phyloP scores from a whole-genome alignment of 2,113 vertebrate genomes.

The Tenrec ecaudatus region DNA sequence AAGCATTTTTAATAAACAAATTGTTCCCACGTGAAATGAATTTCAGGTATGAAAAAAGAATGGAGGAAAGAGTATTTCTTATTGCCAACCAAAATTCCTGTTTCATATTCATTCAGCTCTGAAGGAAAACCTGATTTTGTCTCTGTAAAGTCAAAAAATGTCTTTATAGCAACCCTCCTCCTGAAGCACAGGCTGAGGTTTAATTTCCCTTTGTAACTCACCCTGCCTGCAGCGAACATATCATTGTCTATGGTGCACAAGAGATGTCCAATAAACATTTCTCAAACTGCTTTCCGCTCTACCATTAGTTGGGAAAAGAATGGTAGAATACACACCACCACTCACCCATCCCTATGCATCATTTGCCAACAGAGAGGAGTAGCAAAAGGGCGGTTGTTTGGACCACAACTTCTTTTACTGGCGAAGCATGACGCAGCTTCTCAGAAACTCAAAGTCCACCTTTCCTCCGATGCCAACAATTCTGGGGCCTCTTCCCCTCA shows the following conservation, averaged over 20 bases:
- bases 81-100: slow-evolving; percentile 21
- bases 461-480: background rate
- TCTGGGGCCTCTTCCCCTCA: background rate
- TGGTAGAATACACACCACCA: background rate
- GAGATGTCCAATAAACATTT: slow-evolving; percentile 23
- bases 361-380: background rate
- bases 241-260: background rate
- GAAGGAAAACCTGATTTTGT: slow-evolving; percentile 53
- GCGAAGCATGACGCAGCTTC: background rate
- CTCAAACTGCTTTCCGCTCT: slow-evolving; percentile 32
- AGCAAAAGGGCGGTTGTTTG: background rate
- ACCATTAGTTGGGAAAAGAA: background rate
- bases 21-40: slow-evolving; percentile 19
- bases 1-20: slow-evolving; percentile 44
- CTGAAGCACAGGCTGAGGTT: background rate
- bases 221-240: background rate
- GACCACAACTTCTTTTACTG: background rate
- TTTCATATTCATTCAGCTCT: slow-evolving; percentile 14
- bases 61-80: background rate
- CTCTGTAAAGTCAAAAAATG: slow-evolving; percentile 22
- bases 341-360: background rate
- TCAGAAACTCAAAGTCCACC: slow-evolving; percentile 5
- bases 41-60: background rate
- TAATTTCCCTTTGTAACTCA: slow-evolving; percentile 39
- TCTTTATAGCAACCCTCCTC: background rate